phyloP scores from a whole-genome alignment of 2,113 vertebrate genomes.

The Tapirus terrestris region DNA sequence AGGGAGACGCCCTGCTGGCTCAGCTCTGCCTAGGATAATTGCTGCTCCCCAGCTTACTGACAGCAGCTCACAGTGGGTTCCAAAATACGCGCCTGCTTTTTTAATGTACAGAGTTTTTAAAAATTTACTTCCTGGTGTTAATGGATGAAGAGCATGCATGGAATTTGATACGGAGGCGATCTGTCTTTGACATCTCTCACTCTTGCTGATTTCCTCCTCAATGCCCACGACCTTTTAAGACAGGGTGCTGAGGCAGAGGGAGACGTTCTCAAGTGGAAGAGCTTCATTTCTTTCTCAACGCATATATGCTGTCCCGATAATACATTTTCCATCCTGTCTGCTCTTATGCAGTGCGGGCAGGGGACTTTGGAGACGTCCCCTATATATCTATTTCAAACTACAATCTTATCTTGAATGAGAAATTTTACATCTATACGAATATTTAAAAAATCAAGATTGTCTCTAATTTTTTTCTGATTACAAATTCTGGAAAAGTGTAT shows the following conservation, averaged over 20 bases:
- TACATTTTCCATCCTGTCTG: background rate
- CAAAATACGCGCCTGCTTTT: background rate
- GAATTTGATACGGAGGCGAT: background rate
- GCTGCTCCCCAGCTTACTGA: background rate
- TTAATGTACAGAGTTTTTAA: background rate
- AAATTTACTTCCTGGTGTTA: background rate
- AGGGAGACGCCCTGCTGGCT: background rate
- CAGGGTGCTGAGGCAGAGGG: background rate
- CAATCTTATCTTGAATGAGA: background rate
- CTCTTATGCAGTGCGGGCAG: background rate
- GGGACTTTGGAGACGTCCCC: background rate
- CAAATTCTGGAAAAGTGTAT: conserved; percentile 2
- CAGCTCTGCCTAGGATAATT: background rate
- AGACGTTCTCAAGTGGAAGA: background rate
- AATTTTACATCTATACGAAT: background rate
- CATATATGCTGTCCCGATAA: background rate
- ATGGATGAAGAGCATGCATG: background rate
- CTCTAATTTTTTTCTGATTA: background rate
- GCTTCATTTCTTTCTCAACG: background rate
- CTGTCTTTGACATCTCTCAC: background rate
- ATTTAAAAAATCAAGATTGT: background rate
- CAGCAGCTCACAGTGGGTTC: background rate
- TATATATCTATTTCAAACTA: background rate
- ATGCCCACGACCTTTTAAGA: background rate
- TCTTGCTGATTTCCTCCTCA: background rate